Percentiles rank a stretch among this genome's conserved stretches.
These are phyloP conservation scores for Pangasius mekongensis DNA, from an alignment of 2,797 vertebrate genomes.

Conservation along the genomic window DNA sequence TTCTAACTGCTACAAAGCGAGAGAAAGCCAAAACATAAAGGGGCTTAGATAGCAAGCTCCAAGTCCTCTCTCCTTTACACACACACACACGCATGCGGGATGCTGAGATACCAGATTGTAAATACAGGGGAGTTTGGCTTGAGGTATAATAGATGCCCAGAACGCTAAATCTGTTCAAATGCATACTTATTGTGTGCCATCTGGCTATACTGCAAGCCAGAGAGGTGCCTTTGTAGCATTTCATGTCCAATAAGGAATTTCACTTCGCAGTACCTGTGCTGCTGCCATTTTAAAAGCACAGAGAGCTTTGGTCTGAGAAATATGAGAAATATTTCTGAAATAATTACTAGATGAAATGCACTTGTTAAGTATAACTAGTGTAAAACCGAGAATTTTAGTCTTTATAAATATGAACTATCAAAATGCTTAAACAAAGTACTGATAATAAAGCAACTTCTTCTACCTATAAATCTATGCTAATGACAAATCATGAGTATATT, in stretches of 20 bases:
- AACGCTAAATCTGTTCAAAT: conserved; percentile 33
- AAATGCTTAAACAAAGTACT: neutral
- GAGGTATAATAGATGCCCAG: conserved; percentile 30
- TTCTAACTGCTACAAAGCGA: neutral
- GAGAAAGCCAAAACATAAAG: neutral
- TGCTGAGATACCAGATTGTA: conserved; percentile 46
- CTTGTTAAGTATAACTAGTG: neutral
- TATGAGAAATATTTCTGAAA: neutral
- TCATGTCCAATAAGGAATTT: conserved; percentile 25
- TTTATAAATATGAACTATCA: neutral
- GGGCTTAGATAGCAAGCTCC: neutral
- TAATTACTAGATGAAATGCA: neutral
- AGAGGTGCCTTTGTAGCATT: conserved; percentile 14
- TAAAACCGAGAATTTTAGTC: neutral
- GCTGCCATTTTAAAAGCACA: conserved; percentile 2
- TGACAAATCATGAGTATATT: neutral
- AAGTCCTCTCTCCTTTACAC: neutral
- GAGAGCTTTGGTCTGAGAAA: neutral
- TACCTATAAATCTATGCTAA: neutral
- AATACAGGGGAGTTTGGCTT: conserved; percentile 37
- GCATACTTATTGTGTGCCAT: conserved; percentile 15
- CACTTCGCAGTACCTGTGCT: conserved; percentile 22
- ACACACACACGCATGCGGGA: conserved; percentile 20
- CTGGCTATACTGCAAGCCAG: neutral
- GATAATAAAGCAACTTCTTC: neutral